Evolutionary conservation across 2,797 vertebrate species (phyloP).

Genomic region (Gymnothorax reevesii): DNA sequence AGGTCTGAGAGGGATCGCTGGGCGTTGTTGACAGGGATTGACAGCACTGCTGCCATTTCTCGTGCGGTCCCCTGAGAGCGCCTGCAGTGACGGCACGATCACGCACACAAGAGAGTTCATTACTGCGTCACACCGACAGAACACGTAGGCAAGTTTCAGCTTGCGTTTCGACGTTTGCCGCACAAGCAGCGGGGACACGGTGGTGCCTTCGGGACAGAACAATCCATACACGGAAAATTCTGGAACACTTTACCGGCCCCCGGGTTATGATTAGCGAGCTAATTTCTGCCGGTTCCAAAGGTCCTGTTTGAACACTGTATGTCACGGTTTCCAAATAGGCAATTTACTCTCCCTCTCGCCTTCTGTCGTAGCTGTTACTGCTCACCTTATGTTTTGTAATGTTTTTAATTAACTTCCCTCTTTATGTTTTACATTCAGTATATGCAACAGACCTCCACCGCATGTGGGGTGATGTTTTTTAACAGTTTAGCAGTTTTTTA

Average conservation of each 20-base stretch:
- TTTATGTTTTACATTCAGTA: background rate
- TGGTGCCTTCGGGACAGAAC: background rate
- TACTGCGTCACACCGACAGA: background rate
- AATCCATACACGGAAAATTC: background rate
- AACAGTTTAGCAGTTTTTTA: background rate
- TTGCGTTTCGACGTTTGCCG: background rate
- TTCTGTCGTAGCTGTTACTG: background rate
- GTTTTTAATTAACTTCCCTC: background rate
- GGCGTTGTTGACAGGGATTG: background rate
- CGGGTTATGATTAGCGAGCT: background rate
- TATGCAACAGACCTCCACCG: background rate
- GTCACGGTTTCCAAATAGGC: conserved; percentile 1
- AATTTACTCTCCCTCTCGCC: background rate
- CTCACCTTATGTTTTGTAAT: background rate
- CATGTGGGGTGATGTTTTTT: background rate
- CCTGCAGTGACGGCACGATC: background rate
- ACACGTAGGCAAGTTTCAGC: background rate
- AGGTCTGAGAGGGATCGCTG: background rate
- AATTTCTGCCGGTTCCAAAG: background rate
- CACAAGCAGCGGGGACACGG: background rate
- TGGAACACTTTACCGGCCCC: background rate
- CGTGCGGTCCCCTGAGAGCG: background rate
- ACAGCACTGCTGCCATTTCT: background rate
- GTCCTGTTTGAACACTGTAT: background rate
- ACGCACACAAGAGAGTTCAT: background rate